Conservation (phyloP, 1,140 invertebrate genomes). For the Leptinotarsa texana region DNA sequence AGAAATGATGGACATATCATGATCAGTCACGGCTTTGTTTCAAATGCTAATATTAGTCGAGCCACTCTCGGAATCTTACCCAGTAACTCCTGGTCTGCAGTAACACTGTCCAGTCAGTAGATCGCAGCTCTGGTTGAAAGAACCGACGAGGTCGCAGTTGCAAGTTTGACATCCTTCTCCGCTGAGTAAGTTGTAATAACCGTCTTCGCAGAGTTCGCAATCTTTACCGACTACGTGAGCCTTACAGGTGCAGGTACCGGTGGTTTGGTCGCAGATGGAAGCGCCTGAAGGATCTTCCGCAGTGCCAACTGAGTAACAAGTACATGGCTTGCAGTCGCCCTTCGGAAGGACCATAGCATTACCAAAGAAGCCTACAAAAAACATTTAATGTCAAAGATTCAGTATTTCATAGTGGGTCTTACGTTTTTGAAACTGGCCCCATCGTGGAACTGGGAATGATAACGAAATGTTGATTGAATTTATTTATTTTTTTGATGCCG, state of each 20-base stretch:
- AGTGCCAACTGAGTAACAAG: slow-evolving; percentile 82
- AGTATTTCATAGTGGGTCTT: background rate
- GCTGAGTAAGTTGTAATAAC: slow-evolving; percentile 80
- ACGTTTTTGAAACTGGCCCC: too few species aligned
- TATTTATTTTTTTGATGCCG: too few species aligned
- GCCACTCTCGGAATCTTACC: slow-evolving; percentile 55
- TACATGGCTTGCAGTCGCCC: slow-evolving; percentile 82
- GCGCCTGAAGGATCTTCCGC: slow-evolving; percentile 68
- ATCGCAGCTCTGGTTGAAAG: slow-evolving; percentile 82
- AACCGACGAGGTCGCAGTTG: slow-evolving; percentile 84
- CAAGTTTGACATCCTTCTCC: slow-evolving; percentile 82
- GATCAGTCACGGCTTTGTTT: too few species aligned
- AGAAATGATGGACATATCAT: too few species aligned
- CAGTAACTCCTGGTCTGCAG: slow-evolving; percentile 84
- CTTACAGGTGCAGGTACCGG: slow-evolving; percentile 85
- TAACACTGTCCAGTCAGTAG: slow-evolving; percentile 79
- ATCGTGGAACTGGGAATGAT: too few species aligned
- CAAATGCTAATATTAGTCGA: background rate
- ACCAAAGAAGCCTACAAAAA: slow-evolving; percentile 74
- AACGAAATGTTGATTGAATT: too few species aligned
- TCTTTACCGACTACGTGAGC: slow-evolving; percentile 83
- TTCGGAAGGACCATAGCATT: slow-evolving; percentile 81
- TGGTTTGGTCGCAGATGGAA: slow-evolving; percentile 76
- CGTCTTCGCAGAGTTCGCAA: slow-evolving; percentile 86
- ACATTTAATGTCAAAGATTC: too few species aligned